Percentiles rank a stretch among this genome's conserved stretches.
phyloP scores from a whole-genome alignment of 2,113 vertebrate species.

The Oryzias woworae region DNA sequence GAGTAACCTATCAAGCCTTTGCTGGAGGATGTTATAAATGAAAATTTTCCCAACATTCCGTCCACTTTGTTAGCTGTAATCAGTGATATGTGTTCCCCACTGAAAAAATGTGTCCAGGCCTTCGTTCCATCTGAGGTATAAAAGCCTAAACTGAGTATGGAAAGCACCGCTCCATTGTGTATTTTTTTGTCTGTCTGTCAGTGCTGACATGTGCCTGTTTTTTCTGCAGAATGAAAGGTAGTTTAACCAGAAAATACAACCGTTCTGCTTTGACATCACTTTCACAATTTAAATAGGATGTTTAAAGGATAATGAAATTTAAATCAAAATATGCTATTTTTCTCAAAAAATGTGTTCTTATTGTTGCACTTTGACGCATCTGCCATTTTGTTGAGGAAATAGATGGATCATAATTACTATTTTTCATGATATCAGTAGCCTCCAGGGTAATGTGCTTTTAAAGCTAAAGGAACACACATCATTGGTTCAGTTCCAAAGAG shows the following conservation, averaged over 20 bases:
- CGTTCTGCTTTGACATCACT: neutral
- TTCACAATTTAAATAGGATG: neutral
- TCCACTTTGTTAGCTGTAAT: slow-evolving; percentile 91
- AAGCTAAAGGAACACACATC: slow-evolving; percentile 86
- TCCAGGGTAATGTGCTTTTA: slow-evolving; percentile 13
- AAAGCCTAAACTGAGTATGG: slow-evolving; percentile 35
- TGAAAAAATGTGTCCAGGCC: slow-evolving; percentile 19
- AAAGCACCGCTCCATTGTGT: slow-evolving; percentile 11
- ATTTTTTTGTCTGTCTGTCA: slow-evolving; percentile 16
- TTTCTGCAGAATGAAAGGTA: neutral
- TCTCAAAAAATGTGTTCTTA: neutral
- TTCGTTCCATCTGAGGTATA: slow-evolving; percentile 10
- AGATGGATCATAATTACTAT: slow-evolving; percentile 5
- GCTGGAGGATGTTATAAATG: slow-evolving; percentile 99
- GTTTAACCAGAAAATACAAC: slow-evolving; percentile 10
- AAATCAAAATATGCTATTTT: slow-evolving; percentile 8
- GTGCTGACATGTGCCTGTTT: slow-evolving; percentile 20
- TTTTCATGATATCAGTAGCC: slow-evolving; percentile 1
- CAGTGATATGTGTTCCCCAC: slow-evolving; percentile 92
- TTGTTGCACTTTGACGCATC: neutral
- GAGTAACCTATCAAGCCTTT: slow-evolving; percentile 99
- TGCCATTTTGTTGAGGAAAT: neutral
- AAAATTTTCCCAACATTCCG: slow-evolving; percentile 97
- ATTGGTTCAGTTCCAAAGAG: slow-evolving; percentile 96
- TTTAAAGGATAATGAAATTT: too few species aligned